Evolutionary conservation across 2,888 invertebrate species (phyloP).

Genomic region (Hyposoter didymator): DNA sequence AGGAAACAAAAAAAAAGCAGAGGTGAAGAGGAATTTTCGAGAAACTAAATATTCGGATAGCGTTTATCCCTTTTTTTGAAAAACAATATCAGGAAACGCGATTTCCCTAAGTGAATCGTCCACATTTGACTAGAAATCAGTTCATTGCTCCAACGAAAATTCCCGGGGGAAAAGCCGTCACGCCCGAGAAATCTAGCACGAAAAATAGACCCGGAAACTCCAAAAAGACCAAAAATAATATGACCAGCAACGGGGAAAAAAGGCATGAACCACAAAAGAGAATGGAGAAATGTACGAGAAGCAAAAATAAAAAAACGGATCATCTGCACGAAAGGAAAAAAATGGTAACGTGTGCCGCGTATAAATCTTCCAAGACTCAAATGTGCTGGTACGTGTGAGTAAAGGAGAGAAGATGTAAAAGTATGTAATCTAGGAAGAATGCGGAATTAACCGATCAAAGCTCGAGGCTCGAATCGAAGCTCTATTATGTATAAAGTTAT

Average conservation of each 20-base stretch:
- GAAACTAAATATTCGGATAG: conserved; percentile 43
- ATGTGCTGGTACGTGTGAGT: conserved; percentile 34
- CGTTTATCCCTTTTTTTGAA: conserved; percentile 25
- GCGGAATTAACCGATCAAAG: conserved; percentile 72
- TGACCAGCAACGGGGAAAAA: background rate
- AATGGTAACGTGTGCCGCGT: conserved; percentile 8
- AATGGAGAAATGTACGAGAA: background rate
- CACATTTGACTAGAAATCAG: background rate
- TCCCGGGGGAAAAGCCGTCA: background rate
- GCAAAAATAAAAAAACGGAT: background rate
- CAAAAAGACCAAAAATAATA: background rate
- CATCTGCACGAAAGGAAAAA: background rate
- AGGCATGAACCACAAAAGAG: background rate
- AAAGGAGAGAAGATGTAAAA: conserved; percentile 58
- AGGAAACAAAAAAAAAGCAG: background rate
- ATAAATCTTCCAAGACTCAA: background rate
- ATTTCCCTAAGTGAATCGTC: background rate
- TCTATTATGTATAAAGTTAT: conserved; percentile 12
- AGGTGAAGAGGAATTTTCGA: background rate
- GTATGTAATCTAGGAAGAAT: conserved; percentile 72
- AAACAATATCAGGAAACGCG: background rate
- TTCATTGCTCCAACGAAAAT: background rate
- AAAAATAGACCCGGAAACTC: background rate
- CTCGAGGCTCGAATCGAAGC: conserved; percentile 64
- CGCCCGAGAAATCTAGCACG: background rate